Evolutionary conservation across 2,888 invertebrate genomes (phyloP), one percentile per base, ranked within the genome.

Genomic region (Cryptops parisi): DNA sequence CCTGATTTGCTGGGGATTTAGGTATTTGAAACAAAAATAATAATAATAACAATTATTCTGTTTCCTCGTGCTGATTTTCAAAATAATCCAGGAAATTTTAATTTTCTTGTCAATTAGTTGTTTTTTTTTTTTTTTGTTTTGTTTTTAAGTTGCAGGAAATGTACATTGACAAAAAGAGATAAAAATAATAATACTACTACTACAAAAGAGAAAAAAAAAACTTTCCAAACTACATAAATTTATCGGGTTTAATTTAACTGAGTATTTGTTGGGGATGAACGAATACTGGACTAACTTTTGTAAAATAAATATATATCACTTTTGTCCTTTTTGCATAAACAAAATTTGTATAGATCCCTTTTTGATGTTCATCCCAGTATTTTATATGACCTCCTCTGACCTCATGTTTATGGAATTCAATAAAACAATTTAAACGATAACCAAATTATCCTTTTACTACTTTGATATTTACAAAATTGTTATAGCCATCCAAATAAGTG

Each of bases 291-390:
- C n/a, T 22, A 47, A 49, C 49, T 49, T 49, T 49, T 39, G 39
- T 49, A 47, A 26, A 47, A 26, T 3, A 27, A 47, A 47, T 47
- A 22, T 45, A 45, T 23, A 45, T 23, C 23, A 23, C 19, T n/a
- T 21, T 47, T 47, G 47, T 25, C 24, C 26, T 26, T 39, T 17
- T 49, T 49, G 49, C 49, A 49, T 49, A 49, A 49, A 39, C 49
- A 49, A 49, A 49, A 49, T 49, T 49, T 49, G 21, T 39, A 49
- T 21, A 19, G 17, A 24, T 17, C 47, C 47, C 33, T 39, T 39
- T 39, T 39, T 39, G 23, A 39, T 38, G 49, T 22, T 49, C 49
- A 49, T 49, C 49, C 39, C 25, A 25, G 17, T 25, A 26, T 39
- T 49, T 49, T 49, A 23, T 49, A 49, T 19, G 39, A 33, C 33